Base-by-base conservation (phyloP, 2,113 vertebrate species). In the Toxotes jaculatrix region DNA sequence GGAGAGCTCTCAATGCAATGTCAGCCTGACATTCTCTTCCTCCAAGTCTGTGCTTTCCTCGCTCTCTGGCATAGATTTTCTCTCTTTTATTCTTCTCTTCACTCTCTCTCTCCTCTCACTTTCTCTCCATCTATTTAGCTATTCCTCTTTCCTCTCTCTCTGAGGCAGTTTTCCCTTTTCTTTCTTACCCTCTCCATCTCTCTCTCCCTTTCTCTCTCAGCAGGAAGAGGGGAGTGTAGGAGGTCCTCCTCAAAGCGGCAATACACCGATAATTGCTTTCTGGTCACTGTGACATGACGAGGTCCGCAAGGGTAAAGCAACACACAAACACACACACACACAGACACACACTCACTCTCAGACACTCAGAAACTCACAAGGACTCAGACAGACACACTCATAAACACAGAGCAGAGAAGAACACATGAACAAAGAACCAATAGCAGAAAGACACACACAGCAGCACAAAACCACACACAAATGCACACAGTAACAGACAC, bases 231-330 rank as follows among this genome's bases (percentile, higher is more conserved):
- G 66, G 75, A 76, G 73, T 75, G 87, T 76, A 84, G 80, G 82
- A 90, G 84, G 91, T 87, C 77, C 62, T 83, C 56, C 74, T 91
- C 82, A 86, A 84, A 89, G 87, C 80, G 47, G 91, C 88, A 93
- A 92, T 90, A 90, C 76, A 87, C 82, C 59, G 83, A 93, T 95
- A 94, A 95, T 94, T 95, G 90, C 93, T 94, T 93, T 92, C 91
- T 86, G 93, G 95, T 97, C 95, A 96, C 85, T 83, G 36, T 93
- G 94, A 96, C 94, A 93, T 87, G 88, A 92, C 85, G 65, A 83
- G 90, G 85, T 86, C 84, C 5, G 32, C 86, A 72, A 80, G 91
- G 83, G 83, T 87, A 89, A 88, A 87, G 81, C 65, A 89, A 74
- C 84, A 87, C 49, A 74, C 81, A 79, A 27, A 27, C 27, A 27